Conservation (phyloP, 1,140 invertebrate genomes). For the Frieseomelitta varia region DNA sequence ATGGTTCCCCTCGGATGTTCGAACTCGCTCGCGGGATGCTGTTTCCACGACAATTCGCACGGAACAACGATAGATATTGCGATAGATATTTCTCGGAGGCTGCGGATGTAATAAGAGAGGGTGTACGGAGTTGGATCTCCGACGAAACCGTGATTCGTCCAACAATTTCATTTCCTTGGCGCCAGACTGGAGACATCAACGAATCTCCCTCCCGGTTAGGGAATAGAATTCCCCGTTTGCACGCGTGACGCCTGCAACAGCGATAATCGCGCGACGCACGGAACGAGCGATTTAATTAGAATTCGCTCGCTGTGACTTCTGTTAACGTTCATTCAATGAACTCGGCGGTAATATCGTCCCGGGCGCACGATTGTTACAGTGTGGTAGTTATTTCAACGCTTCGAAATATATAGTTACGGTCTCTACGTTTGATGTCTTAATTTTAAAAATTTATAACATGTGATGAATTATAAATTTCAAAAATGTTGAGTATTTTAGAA, state of each 20-base stretch:
- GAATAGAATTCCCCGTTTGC: not conserved
- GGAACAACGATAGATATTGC: not conserved
- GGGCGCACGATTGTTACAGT: not conserved
- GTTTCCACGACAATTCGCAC: not conserved
- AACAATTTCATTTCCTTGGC: not conserved
- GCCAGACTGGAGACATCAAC: not conserved
- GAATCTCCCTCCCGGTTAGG: not conserved
- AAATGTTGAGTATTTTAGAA: too few relatives aligned
- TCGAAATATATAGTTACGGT: too few relatives aligned
- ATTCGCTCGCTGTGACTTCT: not conserved
- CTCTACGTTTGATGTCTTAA: too few relatives aligned
- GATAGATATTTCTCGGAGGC: not conserved
- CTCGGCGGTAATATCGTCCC: too few relatives aligned
- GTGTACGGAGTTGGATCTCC: not conserved
- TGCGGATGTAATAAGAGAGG: not conserved
- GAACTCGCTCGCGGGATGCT: not conserved
- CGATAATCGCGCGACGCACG: not conserved
- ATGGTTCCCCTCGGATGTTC: not conserved
- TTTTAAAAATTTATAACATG: too few relatives aligned
- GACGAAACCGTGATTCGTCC: not conserved
- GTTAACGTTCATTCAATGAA: conserved; percentile 6
- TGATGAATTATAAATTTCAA: too few relatives aligned
- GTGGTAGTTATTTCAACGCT: too few relatives aligned
- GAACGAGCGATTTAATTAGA: conserved; percentile 5
- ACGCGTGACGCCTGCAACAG: not conserved